Base-by-base conservation (phyloP, 2,888 invertebrate species). In the Limnephilus auricula region DNA sequence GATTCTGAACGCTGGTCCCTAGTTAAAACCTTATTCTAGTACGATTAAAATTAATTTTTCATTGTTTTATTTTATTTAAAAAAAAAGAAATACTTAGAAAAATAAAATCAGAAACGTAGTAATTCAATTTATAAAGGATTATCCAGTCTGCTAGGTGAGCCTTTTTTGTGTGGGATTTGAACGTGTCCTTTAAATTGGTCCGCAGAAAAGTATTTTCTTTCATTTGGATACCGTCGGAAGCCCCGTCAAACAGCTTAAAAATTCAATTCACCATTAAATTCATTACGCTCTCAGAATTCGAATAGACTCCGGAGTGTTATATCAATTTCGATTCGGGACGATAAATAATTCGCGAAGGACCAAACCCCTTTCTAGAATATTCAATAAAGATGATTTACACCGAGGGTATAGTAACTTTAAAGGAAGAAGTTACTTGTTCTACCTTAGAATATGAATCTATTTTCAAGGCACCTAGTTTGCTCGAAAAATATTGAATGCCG, bases 321-420 rank as follows among this genome's bases (percentile, higher is more conserved):
- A 32, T 37, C 82, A 82, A 82, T 82, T 82, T 82, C 82, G 32
- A 82, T 82, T 82, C 82, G 82, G 34, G 34, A 25, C 82, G 34
- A 82, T 82, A 82, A 82, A 82, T 82, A 82, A 25, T 34, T 34
- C 18, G 34, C 18, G 34, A 82, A 34, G 34, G 32, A 32, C 82
- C 32, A 37, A 82, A 82, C 34, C 32, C 32, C 34, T 18, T 82
- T 82, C 82, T 25, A 34, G 82, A 82, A 82, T 34, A 82, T 82
- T 82, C 32, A 25, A 82, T 37, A 82, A 34, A 82, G 82, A 82
- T 82, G 82, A 82, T 82, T 82, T 82, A 82, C 25, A 65, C 65
- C 25, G 65, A n/a, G 65, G 65, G 65, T 2, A 9, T n/a, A 25
- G 65, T 65, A 65, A 65, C 65, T 65, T 65, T 65, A 25, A 25